phyloP scores from a whole-genome alignment of 2,888 invertebrate species.

The Pedicia rivosa region DNA sequence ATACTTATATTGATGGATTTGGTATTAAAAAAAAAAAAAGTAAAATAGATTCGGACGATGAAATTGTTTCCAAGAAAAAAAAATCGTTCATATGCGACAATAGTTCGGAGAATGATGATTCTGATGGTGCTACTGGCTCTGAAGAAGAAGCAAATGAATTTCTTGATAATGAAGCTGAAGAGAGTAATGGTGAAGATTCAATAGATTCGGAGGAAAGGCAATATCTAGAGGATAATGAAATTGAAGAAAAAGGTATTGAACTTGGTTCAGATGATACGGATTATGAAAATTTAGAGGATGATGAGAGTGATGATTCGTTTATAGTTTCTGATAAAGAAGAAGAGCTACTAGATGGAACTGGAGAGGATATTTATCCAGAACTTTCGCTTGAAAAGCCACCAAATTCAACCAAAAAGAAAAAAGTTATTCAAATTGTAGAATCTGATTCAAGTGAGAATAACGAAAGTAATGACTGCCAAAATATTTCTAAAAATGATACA shows the following conservation, averaged over 20 bases:
- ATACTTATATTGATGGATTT: slow-evolving; percentile 3
- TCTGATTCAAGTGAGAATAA: too few species aligned
- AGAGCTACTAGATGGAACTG: too few species aligned
- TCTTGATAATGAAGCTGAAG: slow-evolving; percentile 21
- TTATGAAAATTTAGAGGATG: slow-evolving; percentile 27
- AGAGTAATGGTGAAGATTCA: slow-evolving; percentile 19
- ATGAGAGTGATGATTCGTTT: slow-evolving; percentile 37
- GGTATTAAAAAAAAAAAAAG: neutral
- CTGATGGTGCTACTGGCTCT: slow-evolving; percentile 9
- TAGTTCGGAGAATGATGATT: neutral
- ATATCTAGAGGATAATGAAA: slow-evolving; percentile 35
- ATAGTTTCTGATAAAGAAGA: slow-evolving; percentile 36
- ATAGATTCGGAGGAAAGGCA: slow-evolving; percentile 33
- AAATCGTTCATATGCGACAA: neutral
- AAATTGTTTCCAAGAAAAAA: neutral
- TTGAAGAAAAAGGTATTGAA: slow-evolving; percentile 35
- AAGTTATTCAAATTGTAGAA: too few species aligned
- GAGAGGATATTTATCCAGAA: too few species aligned
- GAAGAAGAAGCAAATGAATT: slow-evolving; percentile 15
- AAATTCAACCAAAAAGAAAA: neutral
- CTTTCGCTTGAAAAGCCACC: too few species aligned
- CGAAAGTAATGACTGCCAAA: too few species aligned
- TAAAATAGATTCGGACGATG: neutral
- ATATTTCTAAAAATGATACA: too few species aligned
- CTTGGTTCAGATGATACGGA: slow-evolving; percentile 30